Base-by-base conservation (phyloP, 1,140 invertebrate genomes). In the Pseudachorutes palmiensis region DNA sequence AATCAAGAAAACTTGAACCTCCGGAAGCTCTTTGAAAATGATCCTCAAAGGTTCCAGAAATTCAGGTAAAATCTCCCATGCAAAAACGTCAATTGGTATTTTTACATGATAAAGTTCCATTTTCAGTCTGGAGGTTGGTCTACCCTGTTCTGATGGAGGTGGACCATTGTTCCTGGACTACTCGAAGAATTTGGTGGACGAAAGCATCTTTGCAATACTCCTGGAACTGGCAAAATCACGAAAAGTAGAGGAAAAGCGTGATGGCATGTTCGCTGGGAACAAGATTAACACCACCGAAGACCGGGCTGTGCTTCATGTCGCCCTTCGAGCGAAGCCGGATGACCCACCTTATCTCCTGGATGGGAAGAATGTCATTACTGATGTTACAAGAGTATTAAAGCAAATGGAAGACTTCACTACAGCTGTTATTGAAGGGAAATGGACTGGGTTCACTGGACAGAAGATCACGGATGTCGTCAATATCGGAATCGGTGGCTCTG, bases 401-500 rank as follows among this genome's bases (percentile, higher is more conserved):
- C 96, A 99, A 75, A 99, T 99, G 91, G 92, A 97, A 79, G 83
- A 88, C 74, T 99, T 99, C 77, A 86, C 86, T 29, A 82, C 88
- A 67, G 82, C 88, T 77, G 82, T 92, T 1, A 83, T 87, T 67
- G 81, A 77, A 29, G 88, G 89, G 57, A 72, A 82, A 71, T 93
- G 91, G 91, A 84, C 84, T 75, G 91, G 95, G 33, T 97, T 90
- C 77, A 94, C 93, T 2, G 95, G 94, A 12, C 94, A 98, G 80
- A 77, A 87, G 65, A 98, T 99, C 58, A 95, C 91, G 66, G 96
- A 99, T 83, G 91, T 99, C 59, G 90, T 99, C 30, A 99, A 99
- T 79, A 99, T 99, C 82, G 97, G 97, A 62, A 99, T 99, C 76
- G 97, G 97, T 62, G 97, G 97, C 30, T 99, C 97, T 3, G 97